phyloP scores from a whole-genome alignment of 2,888 invertebrate genomes.

The Hesperia comma region DNA sequence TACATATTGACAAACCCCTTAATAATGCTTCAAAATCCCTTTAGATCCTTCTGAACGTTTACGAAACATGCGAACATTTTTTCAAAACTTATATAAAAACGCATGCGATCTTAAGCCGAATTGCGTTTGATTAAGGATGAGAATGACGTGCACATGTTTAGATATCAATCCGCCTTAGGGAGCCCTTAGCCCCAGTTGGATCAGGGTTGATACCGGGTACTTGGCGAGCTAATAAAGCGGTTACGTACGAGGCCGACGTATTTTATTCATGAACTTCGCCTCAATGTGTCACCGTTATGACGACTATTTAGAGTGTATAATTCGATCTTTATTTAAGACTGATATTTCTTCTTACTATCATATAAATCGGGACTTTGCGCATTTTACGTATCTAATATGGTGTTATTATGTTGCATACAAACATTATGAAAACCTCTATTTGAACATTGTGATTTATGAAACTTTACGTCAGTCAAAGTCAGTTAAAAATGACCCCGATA shows the following conservation, averaged over 20 bases:
- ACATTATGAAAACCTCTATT: too few species aligned
- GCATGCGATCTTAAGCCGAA: not conserved
- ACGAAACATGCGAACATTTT: constrained; percentile 12
- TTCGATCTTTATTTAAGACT: constrained; percentile 4
- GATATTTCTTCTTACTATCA: too few species aligned
- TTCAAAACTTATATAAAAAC: not conserved
- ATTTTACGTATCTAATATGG: too few species aligned
- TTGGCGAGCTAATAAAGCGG: constrained; percentile 40
- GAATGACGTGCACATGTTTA: constrained; percentile 3
- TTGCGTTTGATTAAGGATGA: constrained; percentile 2
- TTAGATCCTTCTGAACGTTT: not conserved
- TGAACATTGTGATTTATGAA: too few species aligned
- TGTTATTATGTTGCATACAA: too few species aligned
- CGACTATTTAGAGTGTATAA: constrained; percentile 13
- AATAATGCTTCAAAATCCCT: constrained; percentile 2
- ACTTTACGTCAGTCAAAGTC: too few species aligned
- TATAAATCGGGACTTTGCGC: too few species aligned
- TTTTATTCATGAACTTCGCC: constrained; percentile 45
- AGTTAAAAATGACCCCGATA: too few species aligned
- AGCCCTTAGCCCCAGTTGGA: constrained; percentile 4
- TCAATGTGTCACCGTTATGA: constrained; percentile 23
- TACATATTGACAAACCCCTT: constrained; percentile 3
- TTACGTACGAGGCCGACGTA: constrained; percentile 41
- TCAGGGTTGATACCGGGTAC: constrained; percentile 17
- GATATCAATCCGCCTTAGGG: constrained; percentile 8